Evolutionary conservation across 2,797 vertebrate genomes (phyloP), one percentile per base, ranked within the genome.

Genomic region (Melanotaenia trifasciata): DNA sequence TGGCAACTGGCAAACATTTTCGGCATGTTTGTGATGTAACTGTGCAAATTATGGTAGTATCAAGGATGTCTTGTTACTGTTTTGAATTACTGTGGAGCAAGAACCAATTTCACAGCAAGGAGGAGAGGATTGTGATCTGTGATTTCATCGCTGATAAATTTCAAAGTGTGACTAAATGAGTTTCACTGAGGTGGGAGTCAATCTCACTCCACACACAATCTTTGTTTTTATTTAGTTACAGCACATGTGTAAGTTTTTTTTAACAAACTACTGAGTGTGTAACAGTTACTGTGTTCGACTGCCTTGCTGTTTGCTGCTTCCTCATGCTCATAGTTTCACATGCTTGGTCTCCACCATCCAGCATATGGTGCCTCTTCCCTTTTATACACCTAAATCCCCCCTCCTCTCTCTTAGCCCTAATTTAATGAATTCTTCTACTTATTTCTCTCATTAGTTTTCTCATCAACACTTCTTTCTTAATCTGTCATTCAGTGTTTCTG

Each of bases 251-350:
- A 12, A 11, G 10, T 28, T 24, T 24, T 67, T 62, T 65, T 61
- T 14, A 36, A 5, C 47, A 69, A 54, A 78, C 64, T 50, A 53
- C 22, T 36, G 3, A 70, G 38, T 63, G 50, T 51, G 68, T 74
- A 80, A 72, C 67, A 78, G 76, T 20, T 40, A 70, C 64, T 72
- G 43, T 73, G 60, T 79, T 67, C 72, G 58, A 24, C 71, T 67
- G 59, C 72, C 74, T 83, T 84, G 77, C 78, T 85, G 88, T 83
- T 87, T 91, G 88, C 87, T 86, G 79, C 80, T 87, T 89, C 85
- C 73, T 75, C 59, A 72, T 81, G 66, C 85, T 70, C 72, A 64
- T 71, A 58, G 53, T 85, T 90, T 89, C 84, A 86, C 84, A 87
- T 60, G 66, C 84, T 56, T 50, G 13, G 53, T 90, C 87, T 81